Evolutionary conservation across 1,140 invertebrate genomes (phyloP).

Genomic region (Episyrphus balteatus): DNA sequence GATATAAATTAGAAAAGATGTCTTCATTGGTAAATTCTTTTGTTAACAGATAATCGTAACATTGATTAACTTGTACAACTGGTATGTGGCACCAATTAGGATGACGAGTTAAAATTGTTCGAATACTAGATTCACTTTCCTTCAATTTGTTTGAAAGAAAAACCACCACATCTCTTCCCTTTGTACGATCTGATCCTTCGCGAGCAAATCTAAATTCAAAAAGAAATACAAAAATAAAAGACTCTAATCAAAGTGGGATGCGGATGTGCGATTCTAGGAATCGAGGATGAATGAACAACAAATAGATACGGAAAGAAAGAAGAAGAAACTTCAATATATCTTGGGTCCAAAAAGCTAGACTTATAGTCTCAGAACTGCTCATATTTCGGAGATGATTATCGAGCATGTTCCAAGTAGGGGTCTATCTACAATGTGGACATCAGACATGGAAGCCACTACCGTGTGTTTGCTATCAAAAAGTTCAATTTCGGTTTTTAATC

Average conservation of each 20-base stretch:
- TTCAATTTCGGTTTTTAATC: too few species aligned
- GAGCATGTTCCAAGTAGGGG: too few species aligned
- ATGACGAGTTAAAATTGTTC: constrained; percentile 38
- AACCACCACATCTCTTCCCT: constrained; percentile 43
- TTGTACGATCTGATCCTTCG: constrained; percentile 43
- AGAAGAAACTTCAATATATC: too few species aligned
- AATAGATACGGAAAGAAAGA: neutral
- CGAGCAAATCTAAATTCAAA: constrained; percentile 40
- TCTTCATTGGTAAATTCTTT: constrained; percentile 37
- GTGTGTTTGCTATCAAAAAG: too few species aligned
- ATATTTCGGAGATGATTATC: too few species aligned
- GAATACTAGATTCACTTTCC: constrained; percentile 21
- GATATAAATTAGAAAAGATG: constrained; percentile 41
- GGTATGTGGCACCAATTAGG: constrained; percentile 47
- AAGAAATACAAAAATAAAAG: constrained; percentile 1
- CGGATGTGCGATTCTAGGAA: too few species aligned
- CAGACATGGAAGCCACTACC: too few species aligned
- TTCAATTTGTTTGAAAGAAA: constrained; percentile 23
- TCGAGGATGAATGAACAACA: neutral
- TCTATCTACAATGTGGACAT: too few species aligned
- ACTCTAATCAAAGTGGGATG: neutral
- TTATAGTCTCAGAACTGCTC: too few species aligned
- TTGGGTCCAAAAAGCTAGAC: too few species aligned
- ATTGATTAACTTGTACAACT: constrained; percentile 39
- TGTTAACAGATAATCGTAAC: constrained; percentile 38